Evolutionary conservation across 2,888 invertebrate species (phyloP).

Genomic region (Pachymerium ferrugineum): DNA sequence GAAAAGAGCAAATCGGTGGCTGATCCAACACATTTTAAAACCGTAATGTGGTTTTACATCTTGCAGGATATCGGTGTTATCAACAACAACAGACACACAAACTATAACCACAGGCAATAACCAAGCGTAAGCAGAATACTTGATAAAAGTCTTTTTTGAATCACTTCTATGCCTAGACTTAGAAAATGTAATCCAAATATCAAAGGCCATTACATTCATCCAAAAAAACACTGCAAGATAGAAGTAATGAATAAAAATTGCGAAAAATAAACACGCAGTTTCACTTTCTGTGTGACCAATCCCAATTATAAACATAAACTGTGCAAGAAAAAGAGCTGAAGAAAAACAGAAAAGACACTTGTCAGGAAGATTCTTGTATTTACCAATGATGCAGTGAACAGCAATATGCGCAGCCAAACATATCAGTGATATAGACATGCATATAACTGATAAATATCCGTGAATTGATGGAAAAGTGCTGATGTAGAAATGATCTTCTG

Average conservation of each 20-base stretch:
- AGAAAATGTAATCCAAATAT: slow-evolving; percentile 47
- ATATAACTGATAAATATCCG: slow-evolving; percentile 43
- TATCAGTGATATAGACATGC: slow-evolving; percentile 44
- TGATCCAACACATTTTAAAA: slow-evolving; percentile 48
- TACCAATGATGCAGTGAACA: slow-evolving; percentile 43
- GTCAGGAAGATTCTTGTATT: slow-evolving; percentile 48
- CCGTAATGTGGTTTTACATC: slow-evolving; percentile 35
- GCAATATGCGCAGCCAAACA: slow-evolving; percentile 45
- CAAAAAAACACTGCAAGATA: slow-evolving; percentile 50
- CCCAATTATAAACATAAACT: slow-evolving; percentile 44
- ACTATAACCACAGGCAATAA: slow-evolving; percentile 45
- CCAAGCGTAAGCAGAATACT: slow-evolving; percentile 49
- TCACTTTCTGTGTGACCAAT: slow-evolving; percentile 32
- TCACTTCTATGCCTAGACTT: background rate
- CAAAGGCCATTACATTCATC: slow-evolving; percentile 51
- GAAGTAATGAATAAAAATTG: slow-evolving; percentile 47
- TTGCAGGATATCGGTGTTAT: slow-evolving; percentile 37
- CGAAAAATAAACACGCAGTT: slow-evolving; percentile 41
- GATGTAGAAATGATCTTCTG: background rate
- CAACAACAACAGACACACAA: slow-evolving; percentile 38
- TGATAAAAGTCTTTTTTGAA: slow-evolving; percentile 18
- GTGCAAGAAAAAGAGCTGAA: slow-evolving; percentile 46
- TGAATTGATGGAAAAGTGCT: slow-evolving; percentile 40
- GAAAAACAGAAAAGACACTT: slow-evolving; percentile 48
- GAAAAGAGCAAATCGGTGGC: slow-evolving; percentile 44